These are phyloP conservation scores for Tarsius wallacei DNA, from an alignment of 2,797 vertebrate species.

Conservation along the genomic window DNA sequence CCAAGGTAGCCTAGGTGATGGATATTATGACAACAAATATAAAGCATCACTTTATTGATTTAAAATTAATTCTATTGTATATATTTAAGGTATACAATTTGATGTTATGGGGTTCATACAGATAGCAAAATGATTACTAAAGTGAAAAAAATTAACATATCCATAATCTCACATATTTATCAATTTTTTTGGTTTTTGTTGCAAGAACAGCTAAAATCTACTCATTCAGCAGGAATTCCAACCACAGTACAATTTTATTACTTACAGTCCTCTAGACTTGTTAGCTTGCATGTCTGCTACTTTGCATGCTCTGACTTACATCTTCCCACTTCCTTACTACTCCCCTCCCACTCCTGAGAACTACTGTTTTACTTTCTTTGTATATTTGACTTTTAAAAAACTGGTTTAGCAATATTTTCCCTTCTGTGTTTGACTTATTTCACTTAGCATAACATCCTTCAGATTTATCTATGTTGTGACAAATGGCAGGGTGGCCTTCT, in stretches of 20 bases:
- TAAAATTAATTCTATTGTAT: no score
- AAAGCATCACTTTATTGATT: no score
- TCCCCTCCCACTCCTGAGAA: background rate
- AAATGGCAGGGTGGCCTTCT: background rate
- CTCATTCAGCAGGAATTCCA: background rate
- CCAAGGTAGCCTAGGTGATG: no score
- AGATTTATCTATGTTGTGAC: background rate
- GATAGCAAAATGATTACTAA: background rate
- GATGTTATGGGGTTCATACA: background rate
- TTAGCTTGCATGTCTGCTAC: background rate
- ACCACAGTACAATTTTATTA: background rate
- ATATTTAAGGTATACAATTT: background rate
- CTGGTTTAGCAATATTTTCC: background rate
- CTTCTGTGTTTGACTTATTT: background rate
- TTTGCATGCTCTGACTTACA: background rate
- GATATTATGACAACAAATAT: no score
- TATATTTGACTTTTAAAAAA: background rate
- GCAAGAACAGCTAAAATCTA: background rate
- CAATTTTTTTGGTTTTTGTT: background rate
- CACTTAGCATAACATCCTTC: background rate
- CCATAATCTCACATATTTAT: background rate
- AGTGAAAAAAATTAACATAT: background rate
- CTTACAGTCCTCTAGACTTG: background rate
- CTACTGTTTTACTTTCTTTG: background rate
- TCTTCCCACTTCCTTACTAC: background rate